Percentiles rank a stretch among this genome's conserved stretches.
phyloP scores from a whole-genome alignment of 2,888 invertebrate genomes.

The Orthonychiurus folsomi region DNA sequence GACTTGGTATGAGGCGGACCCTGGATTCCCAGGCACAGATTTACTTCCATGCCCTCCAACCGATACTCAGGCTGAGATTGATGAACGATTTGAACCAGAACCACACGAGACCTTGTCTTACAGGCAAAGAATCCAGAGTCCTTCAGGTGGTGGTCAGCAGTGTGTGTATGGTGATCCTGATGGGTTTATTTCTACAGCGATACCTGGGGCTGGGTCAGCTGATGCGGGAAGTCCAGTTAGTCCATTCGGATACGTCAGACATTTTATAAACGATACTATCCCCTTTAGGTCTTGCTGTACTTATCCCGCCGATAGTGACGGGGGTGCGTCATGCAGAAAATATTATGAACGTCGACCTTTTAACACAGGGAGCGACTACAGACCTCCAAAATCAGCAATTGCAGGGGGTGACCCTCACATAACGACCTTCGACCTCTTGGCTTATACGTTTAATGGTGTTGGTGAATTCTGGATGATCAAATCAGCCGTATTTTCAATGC shows the following conservation, averaged over 20 bases:
- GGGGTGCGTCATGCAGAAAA: neutral
- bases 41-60: too few relatives aligned
- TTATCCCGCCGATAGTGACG: too few relatives aligned
- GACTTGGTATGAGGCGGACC: too few relatives aligned
- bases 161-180: neutral
- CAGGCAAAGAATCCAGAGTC: neutral
- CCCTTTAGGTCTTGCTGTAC: too few relatives aligned
- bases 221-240: too few relatives aligned
- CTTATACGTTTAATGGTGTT: constrained; percentile 6
- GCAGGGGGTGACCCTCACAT: neutral
- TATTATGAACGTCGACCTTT: too few relatives aligned
- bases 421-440: neutral
- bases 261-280: too few relatives aligned
- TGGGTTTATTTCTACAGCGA: neutral
- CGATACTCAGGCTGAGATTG: neutral
- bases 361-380: neutral
- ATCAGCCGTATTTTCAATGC: neutral
- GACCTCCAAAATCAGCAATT: neutral
- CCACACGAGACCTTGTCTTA: constrained; percentile 4
- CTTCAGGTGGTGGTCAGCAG: neutral
- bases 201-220: neutral
- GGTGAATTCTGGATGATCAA: constrained; percentile 4
- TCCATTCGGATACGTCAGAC: too few relatives aligned
- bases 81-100: neutral
- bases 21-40: too few relatives aligned